Evolutionary conservation across 2,113 vertebrate species (phyloP).

Genomic region (Trogon surrucura): DNA sequence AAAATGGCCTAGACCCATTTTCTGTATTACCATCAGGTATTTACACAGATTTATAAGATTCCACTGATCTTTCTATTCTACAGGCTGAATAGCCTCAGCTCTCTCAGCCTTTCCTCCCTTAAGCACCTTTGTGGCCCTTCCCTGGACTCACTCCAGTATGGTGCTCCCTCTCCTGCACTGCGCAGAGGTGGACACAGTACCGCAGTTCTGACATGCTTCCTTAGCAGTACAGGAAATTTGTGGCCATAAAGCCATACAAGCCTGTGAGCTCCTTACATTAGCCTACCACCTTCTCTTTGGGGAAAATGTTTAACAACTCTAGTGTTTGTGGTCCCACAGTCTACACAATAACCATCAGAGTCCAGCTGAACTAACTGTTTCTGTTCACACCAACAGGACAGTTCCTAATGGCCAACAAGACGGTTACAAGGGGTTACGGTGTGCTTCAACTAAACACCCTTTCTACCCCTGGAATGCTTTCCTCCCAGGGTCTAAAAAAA

Average conservation of each 20-base stretch:
- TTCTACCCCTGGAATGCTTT: accelerated
- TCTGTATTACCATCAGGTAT: neutral
- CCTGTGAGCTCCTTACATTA: accelerated
- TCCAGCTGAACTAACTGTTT: neutral
- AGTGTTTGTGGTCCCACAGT: neutral
- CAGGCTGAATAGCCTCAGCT: neutral
- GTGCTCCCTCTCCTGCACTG: accelerated
- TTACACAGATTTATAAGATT: neutral
- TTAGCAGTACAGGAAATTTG: accelerated
- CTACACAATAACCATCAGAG: accelerated
- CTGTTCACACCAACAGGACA: neutral
- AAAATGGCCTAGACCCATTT: neutral
- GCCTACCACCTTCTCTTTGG: neutral
- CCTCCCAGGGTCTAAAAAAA: neutral
- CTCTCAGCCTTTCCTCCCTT: neutral
- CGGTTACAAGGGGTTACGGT: accelerated
- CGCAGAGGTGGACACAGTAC: neutral
- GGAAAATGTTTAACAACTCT: neutral
- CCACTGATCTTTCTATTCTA: neutral
- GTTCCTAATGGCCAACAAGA: neutral
- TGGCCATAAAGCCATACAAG: neutral
- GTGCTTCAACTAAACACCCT: neutral
- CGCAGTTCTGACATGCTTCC: neutral
- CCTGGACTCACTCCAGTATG: neutral
- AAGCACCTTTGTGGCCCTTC: too few relatives aligned